Base-by-base conservation (phyloP, 2,888 invertebrate species). In the Notodonta ziczac region DNA sequence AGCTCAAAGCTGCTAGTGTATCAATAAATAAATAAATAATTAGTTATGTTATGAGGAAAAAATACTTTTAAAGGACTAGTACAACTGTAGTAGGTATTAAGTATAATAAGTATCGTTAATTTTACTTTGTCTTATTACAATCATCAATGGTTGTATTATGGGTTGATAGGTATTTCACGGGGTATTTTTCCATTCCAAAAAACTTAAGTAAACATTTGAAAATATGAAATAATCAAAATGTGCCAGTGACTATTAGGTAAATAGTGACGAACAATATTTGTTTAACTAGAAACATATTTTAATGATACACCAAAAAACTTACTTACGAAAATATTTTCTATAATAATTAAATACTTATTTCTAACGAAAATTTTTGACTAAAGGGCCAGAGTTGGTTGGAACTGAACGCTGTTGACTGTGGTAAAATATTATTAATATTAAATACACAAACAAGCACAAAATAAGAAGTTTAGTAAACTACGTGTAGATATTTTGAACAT, bases 311-410 rank as follows among this genome's bases (percentile, higher is more conserved):
- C 78, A 80, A 82, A 80, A 82, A 84, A 85, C 84, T 86, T 86
- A 85, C 84, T 72, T 78, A 79, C 75, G 73, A 73, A 77, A 73
- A 75, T 76, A 73, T 77, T 75, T 68, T 50, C 76, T 77, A 75
- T 69, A 63, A 75, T 69, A 65, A 86, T 90, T 90, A 90, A 91
- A 91, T 89, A 90, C 89, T 90, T 91, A 91, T 80, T 24, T 74
- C 89, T 90, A 91, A 91, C 86, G 78, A 90, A 90, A 88, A 64
- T 69, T 80, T 85, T 89, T 90, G 90, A 92, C 90, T 91, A 90
- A 87, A 83, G 85, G 82, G 88, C 88, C 90, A 86, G 88, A 88
- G 87, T 91, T 92, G 88, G 87, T 91, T 92, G 88, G 88, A 91
- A 79, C 78, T 76, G 74, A 63, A 66, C 61, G 67, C 63, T 63